Evolutionary conservation across 2,888 invertebrate genomes (phyloP).

Genomic region (Selenia dentaria): DNA sequence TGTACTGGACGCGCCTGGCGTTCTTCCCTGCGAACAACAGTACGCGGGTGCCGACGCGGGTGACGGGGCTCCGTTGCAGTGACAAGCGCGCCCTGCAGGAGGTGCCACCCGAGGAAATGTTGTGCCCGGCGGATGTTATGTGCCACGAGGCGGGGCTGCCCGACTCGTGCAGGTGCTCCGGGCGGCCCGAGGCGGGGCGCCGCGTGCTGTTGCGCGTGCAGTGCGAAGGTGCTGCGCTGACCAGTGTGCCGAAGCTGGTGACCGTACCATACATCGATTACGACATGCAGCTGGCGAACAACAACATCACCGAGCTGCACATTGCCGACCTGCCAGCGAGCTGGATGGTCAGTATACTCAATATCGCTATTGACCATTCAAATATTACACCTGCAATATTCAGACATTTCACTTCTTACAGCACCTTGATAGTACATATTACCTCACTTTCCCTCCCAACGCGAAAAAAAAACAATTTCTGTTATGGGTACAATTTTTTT

Average conservation of each 20-base stretch:
- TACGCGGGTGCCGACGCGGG: background rate
- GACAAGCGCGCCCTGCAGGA: background rate
- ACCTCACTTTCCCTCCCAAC: no score
- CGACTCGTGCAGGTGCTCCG: background rate
- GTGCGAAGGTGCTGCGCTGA: slow-evolving; percentile 8
- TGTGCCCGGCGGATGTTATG: background rate
- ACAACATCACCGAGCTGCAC: slow-evolving; percentile 27
- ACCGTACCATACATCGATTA: slow-evolving; percentile 9
- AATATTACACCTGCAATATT: no score
- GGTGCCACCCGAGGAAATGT: background rate
- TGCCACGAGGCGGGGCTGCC: background rate
- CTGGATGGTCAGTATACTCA: background rate
- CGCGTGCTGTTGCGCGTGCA: slow-evolving; percentile 22
- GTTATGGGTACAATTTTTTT: no score
- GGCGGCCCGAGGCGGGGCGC: slow-evolving; percentile 23
- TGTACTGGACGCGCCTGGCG: slow-evolving; percentile 75
- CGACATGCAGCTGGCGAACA: slow-evolving; percentile 28
- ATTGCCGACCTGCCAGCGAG: slow-evolving; percentile 18
- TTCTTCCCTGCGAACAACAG: slow-evolving; percentile 56
- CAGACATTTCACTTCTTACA: no score
- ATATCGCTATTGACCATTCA: no score
- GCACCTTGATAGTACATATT: no score
- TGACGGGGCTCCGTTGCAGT: background rate
- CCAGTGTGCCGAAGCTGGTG: slow-evolving; percentile 22
- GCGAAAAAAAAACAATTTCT: no score